These are phyloP conservation scores for Trinectes maculatus DNA, from an alignment of 2,113 vertebrate genomes.

Conservation along the genomic window DNA sequence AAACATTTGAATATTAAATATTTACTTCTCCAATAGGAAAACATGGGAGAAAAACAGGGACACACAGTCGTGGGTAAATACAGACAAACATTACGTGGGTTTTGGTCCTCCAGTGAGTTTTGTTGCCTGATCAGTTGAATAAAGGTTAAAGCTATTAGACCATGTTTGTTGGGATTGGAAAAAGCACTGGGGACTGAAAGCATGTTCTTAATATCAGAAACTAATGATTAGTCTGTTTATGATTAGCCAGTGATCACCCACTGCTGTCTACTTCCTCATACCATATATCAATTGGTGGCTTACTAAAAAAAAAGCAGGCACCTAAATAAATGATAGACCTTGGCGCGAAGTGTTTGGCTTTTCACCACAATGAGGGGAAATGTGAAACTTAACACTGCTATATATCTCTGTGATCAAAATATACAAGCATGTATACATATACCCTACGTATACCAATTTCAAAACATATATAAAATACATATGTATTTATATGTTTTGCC, in stretches of 20 bases:
- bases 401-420: not conserved
- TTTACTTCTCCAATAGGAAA: no score
- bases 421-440: not conserved
- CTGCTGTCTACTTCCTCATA: not conserved
- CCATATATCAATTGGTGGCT: not conserved
- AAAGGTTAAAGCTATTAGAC: conserved; percentile 4
- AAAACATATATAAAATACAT: no score
- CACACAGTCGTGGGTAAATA: not conserved
- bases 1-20: no score
- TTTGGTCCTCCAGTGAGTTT: not conserved
- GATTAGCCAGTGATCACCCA: conserved; percentile 11
- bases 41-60: not conserved
- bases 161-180: not conserved
- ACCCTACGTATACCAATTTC: not conserved
- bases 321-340: conserved; percentile 6
- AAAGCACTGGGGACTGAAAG: not conserved
- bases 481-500: no score
- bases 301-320: conserved; percentile 15
- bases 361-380: not conserved
- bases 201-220: conserved; percentile 19
- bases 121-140: not conserved
- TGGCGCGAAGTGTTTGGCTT: not conserved
- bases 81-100: not conserved
- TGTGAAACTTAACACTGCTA: not conserved
- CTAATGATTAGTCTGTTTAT: conserved; percentile 62